A percentile compares a stretch with the other conserved stretches of the same genome.
Conservation (phyloP, 2,113 vertebrate species). For the Taurulus bubalis region DNA sequence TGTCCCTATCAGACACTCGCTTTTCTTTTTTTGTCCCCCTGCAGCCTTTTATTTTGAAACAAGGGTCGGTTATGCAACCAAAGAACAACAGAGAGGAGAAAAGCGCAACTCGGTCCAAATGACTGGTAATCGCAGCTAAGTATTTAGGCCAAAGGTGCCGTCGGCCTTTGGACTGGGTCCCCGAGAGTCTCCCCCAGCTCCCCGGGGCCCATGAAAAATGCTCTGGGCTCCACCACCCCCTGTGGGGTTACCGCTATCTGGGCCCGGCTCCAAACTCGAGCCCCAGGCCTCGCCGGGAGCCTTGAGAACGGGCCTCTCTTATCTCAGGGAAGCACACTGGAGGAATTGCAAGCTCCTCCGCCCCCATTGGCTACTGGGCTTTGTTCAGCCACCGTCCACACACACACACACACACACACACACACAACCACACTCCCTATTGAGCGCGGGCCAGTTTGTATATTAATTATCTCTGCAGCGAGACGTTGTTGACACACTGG, state of each 20-base stretch:
- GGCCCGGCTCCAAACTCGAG: conserved; percentile 69
- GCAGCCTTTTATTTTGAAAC: conserved; percentile 46
- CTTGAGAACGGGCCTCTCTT: conserved; percentile 75
- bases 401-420: conserved; percentile 26
- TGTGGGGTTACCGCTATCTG: conserved; percentile 37
- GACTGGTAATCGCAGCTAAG: conserved; percentile 61
- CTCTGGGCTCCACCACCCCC: neutral
- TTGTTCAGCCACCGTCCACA: conserved; percentile 45
- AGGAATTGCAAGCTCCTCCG: conserved; percentile 71
- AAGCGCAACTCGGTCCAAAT: conserved; percentile 50
- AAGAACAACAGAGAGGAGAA: conserved; percentile 57
- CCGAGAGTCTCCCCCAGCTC: conserved; percentile 34
- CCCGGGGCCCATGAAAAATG: conserved; percentile 54
- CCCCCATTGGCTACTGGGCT: conserved; percentile 55
- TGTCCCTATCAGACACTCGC: conserved; percentile 4
- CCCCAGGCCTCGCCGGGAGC: conserved; percentile 58
- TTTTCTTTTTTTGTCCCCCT: neutral
- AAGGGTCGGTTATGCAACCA: conserved; percentile 60
- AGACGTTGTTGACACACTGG: conserved; percentile 20
- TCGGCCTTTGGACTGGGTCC: conserved; percentile 23
- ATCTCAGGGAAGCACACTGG: conserved; percentile 84
- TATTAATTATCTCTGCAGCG: conserved; percentile 21
- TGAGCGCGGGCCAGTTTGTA: conserved; percentile 25
- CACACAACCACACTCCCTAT: conserved; percentile 27
- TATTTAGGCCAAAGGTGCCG: conserved; percentile 77